Evolutionary conservation across 2,888 invertebrate species (phyloP).

Genomic region (Idaea aversata): DNA sequence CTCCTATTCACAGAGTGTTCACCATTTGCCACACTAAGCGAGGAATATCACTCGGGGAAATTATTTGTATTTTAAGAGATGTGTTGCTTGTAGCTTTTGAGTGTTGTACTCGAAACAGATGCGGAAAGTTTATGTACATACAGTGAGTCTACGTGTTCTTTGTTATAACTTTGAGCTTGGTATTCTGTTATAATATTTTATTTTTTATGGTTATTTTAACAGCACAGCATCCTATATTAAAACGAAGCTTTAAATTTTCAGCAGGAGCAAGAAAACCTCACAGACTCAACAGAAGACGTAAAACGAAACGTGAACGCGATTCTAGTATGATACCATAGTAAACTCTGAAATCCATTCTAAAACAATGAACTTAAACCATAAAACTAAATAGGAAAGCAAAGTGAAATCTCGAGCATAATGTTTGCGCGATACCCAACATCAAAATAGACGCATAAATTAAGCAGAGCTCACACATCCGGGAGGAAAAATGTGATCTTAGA

Average conservation of each 20-base stretch:
- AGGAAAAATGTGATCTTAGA: constrained; percentile 13
- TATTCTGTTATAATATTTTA: too few relatives aligned
- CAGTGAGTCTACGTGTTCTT: too few relatives aligned
- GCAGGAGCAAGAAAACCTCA: too few relatives aligned
- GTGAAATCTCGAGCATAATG: not conserved
- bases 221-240: too few relatives aligned
- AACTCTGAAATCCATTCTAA: constrained; percentile 1
- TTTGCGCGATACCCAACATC: constrained; percentile 9
- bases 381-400: not conserved
- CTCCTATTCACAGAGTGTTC: constrained; percentile 21
- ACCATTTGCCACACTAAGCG: constrained; percentile 10
- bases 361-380: not conserved
- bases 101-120: not conserved
- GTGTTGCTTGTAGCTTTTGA: not conserved
- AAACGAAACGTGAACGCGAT: too few relatives aligned
- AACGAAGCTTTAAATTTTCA: too few relatives aligned
- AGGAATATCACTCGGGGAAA: not conserved
- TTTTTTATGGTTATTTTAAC: too few relatives aligned
- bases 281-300: too few relatives aligned
- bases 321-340: too few relatives aligned
- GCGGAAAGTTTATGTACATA: not conserved
- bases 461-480: constrained; percentile 10
- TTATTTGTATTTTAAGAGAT: not conserved
- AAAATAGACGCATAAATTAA: constrained; percentile 13
- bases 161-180: too few relatives aligned